Conservation (phyloP, 2,797 vertebrate species). For the Myotis myotis region DNA sequence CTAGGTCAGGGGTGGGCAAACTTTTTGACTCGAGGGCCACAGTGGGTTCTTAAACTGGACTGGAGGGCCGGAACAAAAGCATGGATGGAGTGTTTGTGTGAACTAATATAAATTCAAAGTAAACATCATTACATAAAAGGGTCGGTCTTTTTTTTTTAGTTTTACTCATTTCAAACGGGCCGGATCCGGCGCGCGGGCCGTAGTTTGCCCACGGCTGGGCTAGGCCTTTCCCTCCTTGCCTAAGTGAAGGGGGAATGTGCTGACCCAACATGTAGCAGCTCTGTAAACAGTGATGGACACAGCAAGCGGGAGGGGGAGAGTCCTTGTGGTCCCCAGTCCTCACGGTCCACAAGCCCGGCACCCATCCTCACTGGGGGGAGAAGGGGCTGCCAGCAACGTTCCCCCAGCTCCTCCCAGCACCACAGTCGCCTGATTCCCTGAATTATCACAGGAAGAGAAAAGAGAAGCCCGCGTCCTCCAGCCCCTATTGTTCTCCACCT, state of each 20-base stretch:
- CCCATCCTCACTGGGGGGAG: not conserved
- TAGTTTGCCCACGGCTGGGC: too few relatives aligned
- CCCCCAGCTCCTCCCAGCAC: too few relatives aligned
- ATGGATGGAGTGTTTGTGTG: too few relatives aligned
- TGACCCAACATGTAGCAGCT: not conserved
- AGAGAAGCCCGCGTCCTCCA: not conserved
- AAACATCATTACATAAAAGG: too few relatives aligned
- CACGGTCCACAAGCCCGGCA: not conserved
- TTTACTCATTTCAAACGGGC: too few relatives aligned
- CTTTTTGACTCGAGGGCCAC: too few relatives aligned
- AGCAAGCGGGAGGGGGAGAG: not conserved
- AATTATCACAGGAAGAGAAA: not conserved
- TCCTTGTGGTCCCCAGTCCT: not conserved
- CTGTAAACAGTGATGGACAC: accelerated
- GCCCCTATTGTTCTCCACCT: not conserved
- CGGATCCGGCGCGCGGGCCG: too few relatives aligned
- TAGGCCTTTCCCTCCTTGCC: not conserved
- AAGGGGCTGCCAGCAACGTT: not conserved
- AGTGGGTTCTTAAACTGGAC: too few relatives aligned
- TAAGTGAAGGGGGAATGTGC: not conserved
- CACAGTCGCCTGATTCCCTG: not conserved
- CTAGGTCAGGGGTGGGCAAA: too few relatives aligned
- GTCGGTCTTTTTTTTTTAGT: too few relatives aligned
- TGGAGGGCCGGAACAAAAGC: too few relatives aligned
- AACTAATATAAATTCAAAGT: too few relatives aligned